phyloP scores from a whole-genome alignment of 2,888 invertebrate species.

The Ephialtes manifestator region DNA sequence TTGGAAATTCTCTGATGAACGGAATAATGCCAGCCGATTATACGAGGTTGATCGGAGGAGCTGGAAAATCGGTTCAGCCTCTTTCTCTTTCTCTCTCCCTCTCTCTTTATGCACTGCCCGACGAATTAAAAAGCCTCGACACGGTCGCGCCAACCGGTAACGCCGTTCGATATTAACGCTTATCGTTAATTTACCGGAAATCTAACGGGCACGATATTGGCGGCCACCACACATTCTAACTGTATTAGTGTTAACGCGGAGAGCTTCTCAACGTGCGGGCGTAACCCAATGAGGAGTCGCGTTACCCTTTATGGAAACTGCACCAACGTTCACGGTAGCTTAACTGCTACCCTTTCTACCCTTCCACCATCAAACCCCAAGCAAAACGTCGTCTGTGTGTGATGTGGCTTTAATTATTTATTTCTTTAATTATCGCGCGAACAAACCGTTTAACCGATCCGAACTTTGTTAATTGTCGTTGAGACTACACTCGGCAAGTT shows the following conservation, averaged over 20 bases:
- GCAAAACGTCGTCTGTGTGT: neutral
- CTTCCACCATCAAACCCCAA: neutral
- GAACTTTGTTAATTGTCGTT: neutral
- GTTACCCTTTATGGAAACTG: constrained; percentile 58
- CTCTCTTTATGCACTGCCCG: constrained; percentile 1
- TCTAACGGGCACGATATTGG: constrained; percentile 48
- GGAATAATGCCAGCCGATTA: constrained; percentile 64
- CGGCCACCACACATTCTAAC: constrained; percentile 3
- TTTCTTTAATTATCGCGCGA: constrained; percentile 35
- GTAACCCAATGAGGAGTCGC: constrained; percentile 21
- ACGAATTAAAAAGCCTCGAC: constrained; percentile 51
- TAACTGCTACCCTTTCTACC: neutral
- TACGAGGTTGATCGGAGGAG: constrained; percentile 29
- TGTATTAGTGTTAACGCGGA: constrained; percentile 4
- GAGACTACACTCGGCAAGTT: neutral
- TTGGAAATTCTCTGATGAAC: constrained; percentile 47
- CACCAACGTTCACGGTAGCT: constrained; percentile 27
- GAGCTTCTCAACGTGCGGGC: neutral
- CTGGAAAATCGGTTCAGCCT: neutral
- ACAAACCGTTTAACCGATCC: neutral
- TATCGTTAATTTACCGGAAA: constrained; percentile 63
- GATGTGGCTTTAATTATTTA: constrained; percentile 39
- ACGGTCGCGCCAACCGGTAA: neutral
- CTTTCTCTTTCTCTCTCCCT: too few species aligned
- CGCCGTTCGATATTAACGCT: constrained; percentile 45